A percentile compares a stretch with the other conserved stretches of the same genome.
Evolutionary conservation across 2,113 vertebrate species (phyloP).

Genomic region (Arothron firmamentum): DNA sequence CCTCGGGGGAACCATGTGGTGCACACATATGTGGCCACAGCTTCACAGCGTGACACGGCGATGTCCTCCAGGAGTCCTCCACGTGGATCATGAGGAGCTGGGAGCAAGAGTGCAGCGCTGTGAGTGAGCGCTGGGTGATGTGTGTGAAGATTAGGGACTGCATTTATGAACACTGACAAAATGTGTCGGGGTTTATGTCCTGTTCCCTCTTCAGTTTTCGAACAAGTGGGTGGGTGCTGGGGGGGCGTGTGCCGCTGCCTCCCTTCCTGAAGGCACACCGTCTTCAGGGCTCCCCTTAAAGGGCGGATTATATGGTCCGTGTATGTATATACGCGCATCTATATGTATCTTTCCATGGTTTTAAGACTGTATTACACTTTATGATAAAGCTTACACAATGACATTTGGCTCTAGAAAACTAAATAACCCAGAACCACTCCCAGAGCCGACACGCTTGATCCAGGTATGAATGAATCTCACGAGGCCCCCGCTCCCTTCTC

Average conservation of each 20-base stretch:
- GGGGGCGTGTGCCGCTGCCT: slow-evolving; percentile 9
- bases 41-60: slow-evolving; percentile 53
- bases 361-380: slow-evolving; percentile 42
- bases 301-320: too few species aligned
- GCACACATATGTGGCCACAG: slow-evolving; percentile 69
- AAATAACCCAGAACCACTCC: slow-evolving; percentile 51
- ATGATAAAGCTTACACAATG: slow-evolving; percentile 53
- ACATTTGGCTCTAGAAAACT: slow-evolving; percentile 39
- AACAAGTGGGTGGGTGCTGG: slow-evolving; percentile 13
- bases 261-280: slow-evolving; percentile 31
- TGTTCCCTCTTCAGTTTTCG: slow-evolving; percentile 12
- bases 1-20: slow-evolving; percentile 67
- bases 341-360: slow-evolving; percentile 31
- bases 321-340: not conserved
- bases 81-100: slow-evolving; percentile 45
- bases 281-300: slow-evolving; percentile 36
- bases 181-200: slow-evolving; percentile 33
- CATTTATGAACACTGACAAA: slow-evolving; percentile 37
- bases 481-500: slow-evolving; percentile 40
- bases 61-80: slow-evolving; percentile 70
- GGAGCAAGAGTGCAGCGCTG: slow-evolving; percentile 37
- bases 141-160: slow-evolving; percentile 40
- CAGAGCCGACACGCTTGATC: slow-evolving; percentile 62
- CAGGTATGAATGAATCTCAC: slow-evolving; percentile 61
- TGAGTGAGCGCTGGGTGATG: slow-evolving; percentile 24